Conservation (phyloP, 1,140 invertebrate species). For the Bombus ignitus region DNA sequence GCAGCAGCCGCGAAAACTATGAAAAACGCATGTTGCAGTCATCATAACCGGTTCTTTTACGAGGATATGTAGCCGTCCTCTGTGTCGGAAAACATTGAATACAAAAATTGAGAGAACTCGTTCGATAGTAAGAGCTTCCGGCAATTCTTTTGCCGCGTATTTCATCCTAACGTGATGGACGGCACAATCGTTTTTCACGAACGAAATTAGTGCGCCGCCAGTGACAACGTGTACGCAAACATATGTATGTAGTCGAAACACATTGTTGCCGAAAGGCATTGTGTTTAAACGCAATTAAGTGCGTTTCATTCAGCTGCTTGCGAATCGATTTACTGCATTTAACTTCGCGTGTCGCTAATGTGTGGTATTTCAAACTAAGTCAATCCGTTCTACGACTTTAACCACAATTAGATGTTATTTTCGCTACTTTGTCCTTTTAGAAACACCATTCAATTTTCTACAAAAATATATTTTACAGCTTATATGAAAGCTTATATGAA, state of each 20-base stretch:
- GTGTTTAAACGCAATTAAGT: slow-evolving; percentile 53
- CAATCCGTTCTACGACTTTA: background rate
- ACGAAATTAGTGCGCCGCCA: slow-evolving; percentile 35
- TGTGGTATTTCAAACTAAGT: slow-evolving; percentile 16
- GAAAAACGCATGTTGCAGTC: background rate
- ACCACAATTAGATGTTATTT: background rate
- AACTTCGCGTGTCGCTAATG: slow-evolving; percentile 36
- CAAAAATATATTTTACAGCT: background rate
- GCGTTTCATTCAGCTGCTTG: slow-evolving; percentile 32
- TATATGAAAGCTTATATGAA: background rate
- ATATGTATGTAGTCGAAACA: background rate
- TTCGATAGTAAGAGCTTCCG: background rate
- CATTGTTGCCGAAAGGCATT: slow-evolving; percentile 20
- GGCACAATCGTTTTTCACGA: background rate
- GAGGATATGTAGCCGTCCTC: background rate
- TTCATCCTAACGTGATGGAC: background rate
- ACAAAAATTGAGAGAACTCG: background rate
- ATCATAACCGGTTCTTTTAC: background rate
- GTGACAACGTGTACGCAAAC: slow-evolving; percentile 16
- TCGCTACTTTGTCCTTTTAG: background rate
- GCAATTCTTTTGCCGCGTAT: slow-evolving; percentile 7
- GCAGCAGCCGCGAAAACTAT: background rate
- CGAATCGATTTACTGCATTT: slow-evolving; percentile 51
- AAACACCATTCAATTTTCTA: background rate
- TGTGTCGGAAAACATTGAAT: background rate